Evolutionary conservation across 2,797 vertebrate genomes (phyloP).

Genomic region (Trichosurus vulpecula): DNA sequence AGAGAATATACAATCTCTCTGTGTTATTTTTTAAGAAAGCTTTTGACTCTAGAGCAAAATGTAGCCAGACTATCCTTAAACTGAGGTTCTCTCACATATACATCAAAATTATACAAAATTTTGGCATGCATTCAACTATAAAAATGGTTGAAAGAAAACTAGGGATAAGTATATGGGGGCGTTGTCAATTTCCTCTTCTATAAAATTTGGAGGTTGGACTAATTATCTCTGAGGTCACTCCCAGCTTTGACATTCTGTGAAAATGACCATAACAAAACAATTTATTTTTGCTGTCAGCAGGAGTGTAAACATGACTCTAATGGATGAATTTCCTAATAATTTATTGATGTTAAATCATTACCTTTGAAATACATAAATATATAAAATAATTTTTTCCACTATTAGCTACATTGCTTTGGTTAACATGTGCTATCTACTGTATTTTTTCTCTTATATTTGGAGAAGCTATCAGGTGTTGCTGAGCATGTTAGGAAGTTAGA

Average conservation of each 20-base stretch:
- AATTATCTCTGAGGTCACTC: neutral
- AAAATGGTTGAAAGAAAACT: neutral
- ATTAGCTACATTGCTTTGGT: neutral
- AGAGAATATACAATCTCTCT: neutral
- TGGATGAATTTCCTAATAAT: neutral
- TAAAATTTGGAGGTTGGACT: neutral
- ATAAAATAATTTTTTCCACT: neutral
- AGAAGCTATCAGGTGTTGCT: neutral
- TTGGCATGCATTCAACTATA: neutral
- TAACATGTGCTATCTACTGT: neutral
- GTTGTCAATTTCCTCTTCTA: neutral
- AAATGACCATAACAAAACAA: neutral
- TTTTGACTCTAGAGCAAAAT: neutral
- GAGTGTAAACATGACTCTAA: neutral
- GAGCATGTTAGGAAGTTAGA: neutral
- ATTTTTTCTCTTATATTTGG: slow-evolving; percentile 6
- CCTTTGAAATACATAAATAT: neutral
- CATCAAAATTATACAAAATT: neutral
- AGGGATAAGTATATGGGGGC: neutral
- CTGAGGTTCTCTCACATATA: neutral
- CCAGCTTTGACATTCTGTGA: neutral
- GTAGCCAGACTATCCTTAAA: neutral
- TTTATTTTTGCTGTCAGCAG: neutral
- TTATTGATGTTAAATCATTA: neutral
- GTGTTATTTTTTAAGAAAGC: neutral